These are phyloP conservation scores for Cyanoliseus patagonus DNA, from an alignment of 2,113 vertebrate genomes.

Conservation along the genomic window DNA sequence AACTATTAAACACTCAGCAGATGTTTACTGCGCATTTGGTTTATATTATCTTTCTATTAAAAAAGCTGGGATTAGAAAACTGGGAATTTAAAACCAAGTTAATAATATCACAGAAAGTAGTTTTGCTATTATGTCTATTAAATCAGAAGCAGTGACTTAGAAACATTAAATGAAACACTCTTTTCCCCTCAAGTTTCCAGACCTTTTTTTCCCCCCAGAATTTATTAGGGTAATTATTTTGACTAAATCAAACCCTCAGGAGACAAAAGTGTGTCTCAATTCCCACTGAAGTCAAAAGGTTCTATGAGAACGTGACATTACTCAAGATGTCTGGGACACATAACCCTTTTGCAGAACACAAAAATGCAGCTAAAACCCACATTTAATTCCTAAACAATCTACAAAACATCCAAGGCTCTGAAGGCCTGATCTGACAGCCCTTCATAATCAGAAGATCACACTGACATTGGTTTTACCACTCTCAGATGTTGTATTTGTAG, in stretches of 20 bases:
- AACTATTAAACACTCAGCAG: background rate
- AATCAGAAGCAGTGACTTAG: background rate
- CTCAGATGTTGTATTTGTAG: background rate
- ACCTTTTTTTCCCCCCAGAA: rapidly evolving
- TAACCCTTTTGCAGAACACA: background rate
- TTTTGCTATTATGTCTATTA: background rate
- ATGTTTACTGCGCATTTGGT: background rate
- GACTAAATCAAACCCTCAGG: background rate
- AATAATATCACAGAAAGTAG: background rate
- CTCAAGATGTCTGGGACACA: background rate
- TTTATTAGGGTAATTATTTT: background rate
- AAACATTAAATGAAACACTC: background rate
- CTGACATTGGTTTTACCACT: background rate
- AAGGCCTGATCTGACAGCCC: background rate
- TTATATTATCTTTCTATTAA: background rate
- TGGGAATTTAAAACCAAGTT: background rate
- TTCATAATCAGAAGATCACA: background rate
- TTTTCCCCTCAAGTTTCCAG: background rate
- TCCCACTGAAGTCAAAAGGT: background rate
- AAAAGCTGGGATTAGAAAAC: background rate
- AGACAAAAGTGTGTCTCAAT: background rate
- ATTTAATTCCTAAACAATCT: background rate
- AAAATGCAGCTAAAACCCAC: background rate
- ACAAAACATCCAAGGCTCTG: background rate
- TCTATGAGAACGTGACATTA: background rate